Base-by-base conservation (phyloP, 2,113 vertebrate species). In the Calypte anna region DNA sequence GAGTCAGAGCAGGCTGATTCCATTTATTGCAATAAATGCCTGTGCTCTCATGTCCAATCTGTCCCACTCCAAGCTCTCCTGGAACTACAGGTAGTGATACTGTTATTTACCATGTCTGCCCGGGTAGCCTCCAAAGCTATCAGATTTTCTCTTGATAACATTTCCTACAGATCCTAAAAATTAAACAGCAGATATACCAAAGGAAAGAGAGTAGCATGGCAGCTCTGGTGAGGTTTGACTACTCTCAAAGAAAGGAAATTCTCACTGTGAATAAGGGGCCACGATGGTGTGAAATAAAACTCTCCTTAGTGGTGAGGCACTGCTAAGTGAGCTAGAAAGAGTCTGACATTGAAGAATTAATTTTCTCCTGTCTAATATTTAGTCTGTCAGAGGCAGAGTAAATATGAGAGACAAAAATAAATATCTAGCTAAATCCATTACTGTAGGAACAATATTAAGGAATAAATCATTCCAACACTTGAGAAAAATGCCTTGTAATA, bases 31-130 rank as follows among this genome's bases (percentile, higher is more conserved):
- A 2, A 28, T 28, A 48, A 74, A 48, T 58, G 58, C 84, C 33
- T 91, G 69, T 73, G 75, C 81, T 68, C 77, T 91, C 92, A 76
- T 82, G 91, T 76, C 91, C 74, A 68, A 89, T 94, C 84, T 76
- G 91, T 92, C 92, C 77, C 2, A 1, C 62, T 89, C 58, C 74
- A 62, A 87, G 66, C 77, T 31, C 50, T 58, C 62, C 70, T 92
- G 78, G 50, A 89, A 19, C n/a, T 57, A 19, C 0, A 0, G 69
- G 46, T 61, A 58, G 68, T 79, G 89, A 61, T 73, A 58, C 53
- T 73, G 62, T 87, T 94, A 70, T 88, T 94, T 95, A 69, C 78
- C 51, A 1, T 58, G 51, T 77, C 81, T 94, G 89, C 84, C 79
- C 23, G 61, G 69, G 77, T 66, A 93, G 70, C 84, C 67, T 94